Base-by-base conservation (phyloP, 2,888 invertebrate genomes). In the Hololepta plana region DNA sequence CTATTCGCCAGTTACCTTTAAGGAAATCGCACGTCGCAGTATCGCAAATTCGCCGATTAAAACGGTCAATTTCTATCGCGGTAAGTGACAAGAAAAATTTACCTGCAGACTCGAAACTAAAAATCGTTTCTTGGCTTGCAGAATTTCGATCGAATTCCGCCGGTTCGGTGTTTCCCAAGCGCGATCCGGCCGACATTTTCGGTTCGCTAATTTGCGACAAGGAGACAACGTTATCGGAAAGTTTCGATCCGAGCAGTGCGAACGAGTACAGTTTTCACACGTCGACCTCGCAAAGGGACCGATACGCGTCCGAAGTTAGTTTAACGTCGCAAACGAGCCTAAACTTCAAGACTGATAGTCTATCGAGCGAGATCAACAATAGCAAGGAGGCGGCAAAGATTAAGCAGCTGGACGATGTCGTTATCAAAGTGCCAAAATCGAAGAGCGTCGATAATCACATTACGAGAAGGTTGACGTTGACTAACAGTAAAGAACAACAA, bases 1-100 rank as follows among this genome's bases (percentile, higher is more conserved):
- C 36, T 84, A 84, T 49, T 81, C 82, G 0, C 84, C 84, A 0
- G 76, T 84, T 10, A 84, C 81, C 1, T 81, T 82, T 42, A 73
- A 81, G 44, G 82, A 82, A 46, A 77, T 82, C 1, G 80, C 79
- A 0, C 55, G 73, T n/a, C 57, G 76, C 28, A 81, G 81, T 42
- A 71, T 75, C 31, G 76, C 72, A 1, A 79, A 28, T 15, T 29
- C 31, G 2, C 32, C 32, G 3, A 25, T 23, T 5, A 33, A 25
- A 15, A 17, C 27, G 3, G 11, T 23, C 11, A 4, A 29, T 16
- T 9, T 14, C 10, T 25, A 28, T 7, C 24, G 19, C 16, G 31
- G 29, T 21, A 19, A 22, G 23, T 4, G 16, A 12, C 21, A 23
- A 23, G 7, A 23, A 12, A 9, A 21, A 21, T 12, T 6, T 23